A percentile compares a stretch with the other conserved stretches of the same genome.
phyloP scores from a whole-genome alignment of 2,113 vertebrate species.

The Spermophilus dauricus region DNA sequence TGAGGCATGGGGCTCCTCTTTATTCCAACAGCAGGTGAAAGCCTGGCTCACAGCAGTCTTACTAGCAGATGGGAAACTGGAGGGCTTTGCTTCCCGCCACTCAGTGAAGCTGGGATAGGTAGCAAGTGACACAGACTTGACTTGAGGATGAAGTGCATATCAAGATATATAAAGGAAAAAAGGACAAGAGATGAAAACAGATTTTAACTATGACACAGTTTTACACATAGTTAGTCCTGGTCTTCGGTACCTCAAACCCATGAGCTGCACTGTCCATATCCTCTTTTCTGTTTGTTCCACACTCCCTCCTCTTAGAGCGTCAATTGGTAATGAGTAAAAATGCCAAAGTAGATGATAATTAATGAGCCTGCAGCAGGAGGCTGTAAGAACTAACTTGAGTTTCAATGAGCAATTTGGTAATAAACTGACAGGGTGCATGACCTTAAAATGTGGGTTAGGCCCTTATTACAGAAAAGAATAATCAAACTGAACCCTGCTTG shows the following conservation, averaged over 20 bases:
- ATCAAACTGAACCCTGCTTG: background rate
- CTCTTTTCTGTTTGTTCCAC: background rate
- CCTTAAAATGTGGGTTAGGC: background rate
- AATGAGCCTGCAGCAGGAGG: background rate
- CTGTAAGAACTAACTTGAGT: background rate
- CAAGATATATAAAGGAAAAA: background rate
- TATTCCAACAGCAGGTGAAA: background rate
- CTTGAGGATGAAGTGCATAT: background rate
- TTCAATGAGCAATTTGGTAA: background rate
- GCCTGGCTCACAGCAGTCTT: background rate
- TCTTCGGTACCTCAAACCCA: background rate
- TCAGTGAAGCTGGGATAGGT: background rate
- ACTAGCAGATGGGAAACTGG: background rate
- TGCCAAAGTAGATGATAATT: background rate
- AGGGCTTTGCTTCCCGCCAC: background rate
- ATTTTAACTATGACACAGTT: background rate
- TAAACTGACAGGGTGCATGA: background rate
- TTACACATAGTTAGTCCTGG: background rate
- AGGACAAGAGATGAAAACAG: background rate
- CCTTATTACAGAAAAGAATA: conserved; percentile 41
- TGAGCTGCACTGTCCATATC: background rate
- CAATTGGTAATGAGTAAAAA: background rate
- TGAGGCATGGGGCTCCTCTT: background rate
- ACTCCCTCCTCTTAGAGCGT: background rate
- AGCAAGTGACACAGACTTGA: background rate